Evolutionary conservation across 1,140 invertebrate species (phyloP).

Genomic region (Mycetomoellerius zeteki): DNA sequence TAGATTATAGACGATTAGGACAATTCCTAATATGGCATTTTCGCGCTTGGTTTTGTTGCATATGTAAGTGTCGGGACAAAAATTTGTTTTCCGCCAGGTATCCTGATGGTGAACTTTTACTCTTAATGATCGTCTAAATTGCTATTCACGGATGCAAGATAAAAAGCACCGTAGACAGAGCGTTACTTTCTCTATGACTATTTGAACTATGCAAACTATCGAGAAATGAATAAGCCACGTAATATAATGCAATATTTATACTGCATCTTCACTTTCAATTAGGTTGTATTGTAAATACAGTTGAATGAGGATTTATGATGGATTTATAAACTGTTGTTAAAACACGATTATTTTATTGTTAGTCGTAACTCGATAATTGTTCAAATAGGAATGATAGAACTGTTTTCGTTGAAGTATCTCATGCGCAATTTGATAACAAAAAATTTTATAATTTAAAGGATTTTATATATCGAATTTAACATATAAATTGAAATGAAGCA

Average conservation of each 20-base stretch:
- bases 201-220: conserved; percentile 38
- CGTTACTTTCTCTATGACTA: conserved; percentile 52
- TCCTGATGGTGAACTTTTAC: conserved; percentile 27
- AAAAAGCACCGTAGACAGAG: conserved; percentile 1
- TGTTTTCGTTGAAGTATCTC: not conserved
- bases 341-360: not conserved
- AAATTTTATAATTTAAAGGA: not conserved
- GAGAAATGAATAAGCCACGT: not conserved
- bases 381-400: not conserved
- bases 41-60: conserved; percentile 9
- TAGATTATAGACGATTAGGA: not conserved
- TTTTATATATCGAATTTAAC: not conserved
- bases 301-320: not conserved
- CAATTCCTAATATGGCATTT: not conserved
- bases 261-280: not conserved
- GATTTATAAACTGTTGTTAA: not conserved
- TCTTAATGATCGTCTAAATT: conserved; percentile 42
- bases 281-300: not conserved
- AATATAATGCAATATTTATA: conserved; percentile 21
- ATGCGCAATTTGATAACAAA: not conserved
- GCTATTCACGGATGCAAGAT: conserved; percentile 6
- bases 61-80: not conserved
- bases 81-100: conserved; percentile 21
- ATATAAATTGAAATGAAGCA: not conserved
- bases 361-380: not conserved